Evolutionary conservation across 2,888 invertebrate species (phyloP).

Genomic region (Drosophila neonasuta): DNA sequence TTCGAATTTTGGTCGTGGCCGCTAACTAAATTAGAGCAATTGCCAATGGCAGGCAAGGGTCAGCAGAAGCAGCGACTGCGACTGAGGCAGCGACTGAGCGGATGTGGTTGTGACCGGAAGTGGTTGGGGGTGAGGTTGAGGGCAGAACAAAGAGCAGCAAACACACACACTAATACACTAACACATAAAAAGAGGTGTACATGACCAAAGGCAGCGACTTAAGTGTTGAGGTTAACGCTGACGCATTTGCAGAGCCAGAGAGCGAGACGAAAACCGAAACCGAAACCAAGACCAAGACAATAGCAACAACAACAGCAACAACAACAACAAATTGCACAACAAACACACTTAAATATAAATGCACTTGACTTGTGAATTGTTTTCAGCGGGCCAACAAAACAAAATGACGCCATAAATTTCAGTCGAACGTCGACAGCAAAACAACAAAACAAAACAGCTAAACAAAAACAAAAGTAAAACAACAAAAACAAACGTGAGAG

Average conservation of each 20-base stretch:
- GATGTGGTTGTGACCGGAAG: conserved; percentile 63
- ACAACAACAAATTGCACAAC: conserved; percentile 16
- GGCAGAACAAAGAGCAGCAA: conserved; percentile 26
- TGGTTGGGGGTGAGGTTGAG: conserved; percentile 33
- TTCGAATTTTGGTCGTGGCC: conserved; percentile 45
- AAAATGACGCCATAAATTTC: conserved; percentile 71
- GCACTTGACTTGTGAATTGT: conserved; percentile 66
- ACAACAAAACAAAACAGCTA: conserved; percentile 36
- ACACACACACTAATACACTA: conserved; percentile 16
- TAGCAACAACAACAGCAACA: conserved; percentile 10
- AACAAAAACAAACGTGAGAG: conserved; percentile 59
- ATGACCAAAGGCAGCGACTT: conserved; percentile 35
- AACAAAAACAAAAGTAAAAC: conserved; percentile 64
- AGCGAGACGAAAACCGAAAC: conserved; percentile 2
- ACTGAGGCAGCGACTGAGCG: conserved; percentile 29
- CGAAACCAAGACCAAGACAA: conserved; percentile 26
- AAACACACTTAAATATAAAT: conserved; percentile 63
- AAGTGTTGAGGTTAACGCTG: conserved; percentile 72
- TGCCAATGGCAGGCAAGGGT: conserved; percentile 53
- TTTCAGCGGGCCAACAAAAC: conserved; percentile 51
- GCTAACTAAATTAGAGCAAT: conserved; percentile 65
- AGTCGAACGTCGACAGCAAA: conserved; percentile 55
- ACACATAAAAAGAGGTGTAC: conserved; percentile 9
- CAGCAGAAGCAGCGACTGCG: conserved; percentile 34
- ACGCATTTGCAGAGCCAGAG: conserved; percentile 51